Evolutionary conservation across 1,140 invertebrate species (phyloP), one percentile per base, ranked within the genome.

Genomic region (Ostrea denselamellosa): DNA sequence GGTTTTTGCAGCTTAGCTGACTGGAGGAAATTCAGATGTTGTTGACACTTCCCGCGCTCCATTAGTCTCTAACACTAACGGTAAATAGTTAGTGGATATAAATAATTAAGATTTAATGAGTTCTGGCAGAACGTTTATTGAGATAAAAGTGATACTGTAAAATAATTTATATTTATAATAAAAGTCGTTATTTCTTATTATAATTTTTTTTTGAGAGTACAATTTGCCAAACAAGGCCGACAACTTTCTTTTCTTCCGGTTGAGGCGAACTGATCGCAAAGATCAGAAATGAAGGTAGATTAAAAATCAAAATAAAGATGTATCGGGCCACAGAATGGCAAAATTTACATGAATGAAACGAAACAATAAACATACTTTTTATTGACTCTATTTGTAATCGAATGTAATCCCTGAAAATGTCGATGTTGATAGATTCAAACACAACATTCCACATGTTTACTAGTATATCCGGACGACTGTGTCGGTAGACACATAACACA

Each of bases 221-320:
- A 77, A 77, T 28, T 1, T 28, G 68, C 28, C 10, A 77, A 28
- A 77, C 68, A 77, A 77, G 68, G 28, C 25, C 68, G 68, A 77
- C 17, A 77, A 77, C 68, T 77, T 77, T 5, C 87, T 86, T 87
- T 90, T 91, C 85, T 91, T 91, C 90, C 90, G 89, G 90, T 91
- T 86, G 81, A 86, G 87, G 85, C 84, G 56, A 83, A 65, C 90
- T 90, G 90, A 90, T 91, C 87, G 65, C 68, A 86, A 65, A 28
- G 89, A 90, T 90, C 90, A 89, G 89, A 25, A 87, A 91, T 91
- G 90, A 91, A 91, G 90, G 90, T 91, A 86, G 54, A 22, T 19
- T 58, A 88, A 52, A 56, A 68, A 65, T 28, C n/a, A 44, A 56
- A 71, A 86, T 83, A 25, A 17, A 14, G 2, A 10, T 34, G n/a